These are phyloP conservation scores for Hypselothyrea guttata DNA, from an alignment of 2,888 invertebrate species.

Conservation along the genomic window DNA sequence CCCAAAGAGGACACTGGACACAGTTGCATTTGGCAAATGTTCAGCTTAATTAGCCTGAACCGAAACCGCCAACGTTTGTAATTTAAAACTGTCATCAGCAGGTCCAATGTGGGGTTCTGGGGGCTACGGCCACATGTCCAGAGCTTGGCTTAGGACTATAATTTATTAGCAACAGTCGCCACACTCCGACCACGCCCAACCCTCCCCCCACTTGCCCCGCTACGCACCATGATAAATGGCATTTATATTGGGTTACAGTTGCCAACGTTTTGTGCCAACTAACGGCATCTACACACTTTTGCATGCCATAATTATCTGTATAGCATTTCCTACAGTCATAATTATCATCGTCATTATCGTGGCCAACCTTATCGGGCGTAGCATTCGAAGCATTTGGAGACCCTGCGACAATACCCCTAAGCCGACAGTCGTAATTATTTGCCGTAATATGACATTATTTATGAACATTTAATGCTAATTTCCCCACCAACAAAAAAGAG, in stretches of 20 bases:
- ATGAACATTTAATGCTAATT: conserved; percentile 68
- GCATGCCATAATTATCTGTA: conserved; percentile 51
- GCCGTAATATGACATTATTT: conserved; percentile 71
- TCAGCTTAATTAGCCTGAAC: conserved; percentile 59
- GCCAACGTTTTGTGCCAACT: conserved; percentile 51
- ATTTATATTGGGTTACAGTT: conserved; percentile 75
- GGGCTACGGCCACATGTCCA: conserved; percentile 58
- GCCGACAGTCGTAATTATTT: conserved; percentile 73
- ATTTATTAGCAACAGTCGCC: conserved; percentile 76
- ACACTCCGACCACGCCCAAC: conserved; percentile 44
- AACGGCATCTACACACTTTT: conserved; percentile 42
- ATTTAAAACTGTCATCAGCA: conserved; percentile 77
- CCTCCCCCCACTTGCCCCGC: background rate
- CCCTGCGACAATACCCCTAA: conserved; percentile 28
- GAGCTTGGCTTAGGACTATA: conserved; percentile 50
- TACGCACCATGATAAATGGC: conserved; percentile 70
- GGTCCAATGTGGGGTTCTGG: conserved; percentile 24
- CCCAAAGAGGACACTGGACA: conserved; percentile 7
- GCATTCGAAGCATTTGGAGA: background rate
- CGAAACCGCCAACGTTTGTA: conserved; percentile 63
- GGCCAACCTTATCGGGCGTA: background rate
- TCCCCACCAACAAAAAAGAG: conserved; percentile 30
- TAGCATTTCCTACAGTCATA: conserved; percentile 34
- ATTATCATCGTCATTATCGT: conserved; percentile 6
- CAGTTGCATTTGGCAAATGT: conserved; percentile 61